Evolutionary conservation across 2,113 vertebrate genomes (phyloP).

Genomic region (Sminthopsis crassicaudata): DNA sequence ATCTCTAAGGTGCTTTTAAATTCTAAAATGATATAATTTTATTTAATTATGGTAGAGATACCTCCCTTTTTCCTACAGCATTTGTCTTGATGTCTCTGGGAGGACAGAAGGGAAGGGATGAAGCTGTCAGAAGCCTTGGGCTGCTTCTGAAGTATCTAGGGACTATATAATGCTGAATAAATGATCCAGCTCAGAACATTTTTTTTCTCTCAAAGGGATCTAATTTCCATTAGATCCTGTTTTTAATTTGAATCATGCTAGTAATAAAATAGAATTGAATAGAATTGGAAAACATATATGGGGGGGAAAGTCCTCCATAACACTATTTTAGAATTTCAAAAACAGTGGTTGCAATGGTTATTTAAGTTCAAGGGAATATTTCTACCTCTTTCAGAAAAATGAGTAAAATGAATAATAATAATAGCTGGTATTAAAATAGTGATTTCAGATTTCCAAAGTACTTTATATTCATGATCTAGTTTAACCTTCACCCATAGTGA

Average conservation of each 20-base stretch:
- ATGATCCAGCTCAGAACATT: not conserved
- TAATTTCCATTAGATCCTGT: not conserved
- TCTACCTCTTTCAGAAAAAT: not conserved
- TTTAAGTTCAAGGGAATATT: not conserved
- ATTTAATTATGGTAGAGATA: not conserved
- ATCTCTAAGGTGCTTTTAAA: not conserved
- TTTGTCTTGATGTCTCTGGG: not conserved
- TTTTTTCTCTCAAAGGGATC: not conserved
- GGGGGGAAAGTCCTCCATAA: not conserved
- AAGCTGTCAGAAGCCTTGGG: not conserved
- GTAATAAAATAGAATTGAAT: too few relatives aligned
- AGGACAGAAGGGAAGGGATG: not conserved
- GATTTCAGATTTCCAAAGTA: not conserved
- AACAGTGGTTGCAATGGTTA: not conserved
- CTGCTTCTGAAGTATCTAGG: not conserved
- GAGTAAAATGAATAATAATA: not conserved
- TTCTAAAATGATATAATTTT: not conserved
- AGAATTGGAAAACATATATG: not conserved
- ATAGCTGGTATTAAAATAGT: not conserved
- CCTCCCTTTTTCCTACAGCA: not conserved
- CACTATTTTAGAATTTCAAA: not conserved
- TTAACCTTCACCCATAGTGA: not conserved
- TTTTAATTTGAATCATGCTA: not conserved
- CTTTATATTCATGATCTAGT: not conserved
- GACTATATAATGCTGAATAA: not conserved